These are phyloP conservation scores for Dendroctonus valens DNA, from an alignment of 1,140 invertebrate genomes.

Conservation along the genomic window DNA sequence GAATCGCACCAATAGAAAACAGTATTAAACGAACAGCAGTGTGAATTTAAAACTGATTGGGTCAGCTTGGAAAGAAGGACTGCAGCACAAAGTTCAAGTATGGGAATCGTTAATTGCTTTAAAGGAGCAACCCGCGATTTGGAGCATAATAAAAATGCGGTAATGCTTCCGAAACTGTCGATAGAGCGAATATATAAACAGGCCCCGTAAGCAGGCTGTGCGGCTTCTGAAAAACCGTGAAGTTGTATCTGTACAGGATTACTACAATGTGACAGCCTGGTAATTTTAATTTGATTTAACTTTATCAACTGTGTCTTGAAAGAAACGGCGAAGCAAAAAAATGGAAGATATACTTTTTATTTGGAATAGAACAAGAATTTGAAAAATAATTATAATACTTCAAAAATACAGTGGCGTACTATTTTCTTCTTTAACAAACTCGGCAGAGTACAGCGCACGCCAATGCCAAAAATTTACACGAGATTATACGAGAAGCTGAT, in stretches of 20 bases:
- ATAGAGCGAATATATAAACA: conserved; percentile 26
- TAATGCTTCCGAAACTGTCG: conserved; percentile 28
- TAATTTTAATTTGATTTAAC: conserved; percentile 15
- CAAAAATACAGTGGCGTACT: too few species aligned
- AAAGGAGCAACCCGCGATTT: conserved; percentile 40
- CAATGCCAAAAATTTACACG: too few species aligned
- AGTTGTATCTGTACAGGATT: conserved; percentile 16
- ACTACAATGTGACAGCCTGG: conserved; percentile 3
- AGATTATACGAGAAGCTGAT: too few species aligned
- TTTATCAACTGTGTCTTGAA: too few species aligned
- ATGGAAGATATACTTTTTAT: too few species aligned
- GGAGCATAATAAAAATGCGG: conserved; percentile 27
- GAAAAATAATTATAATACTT: too few species aligned
- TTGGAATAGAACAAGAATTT: too few species aligned
- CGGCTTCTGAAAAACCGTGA: conserved; percentile 31
- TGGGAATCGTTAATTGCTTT: conserved; percentile 35
- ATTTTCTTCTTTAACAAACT: too few species aligned
- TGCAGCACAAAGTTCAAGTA: conserved; percentile 43
- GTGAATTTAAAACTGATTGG: conserved; percentile 30
- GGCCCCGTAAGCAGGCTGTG: conserved; percentile 21
- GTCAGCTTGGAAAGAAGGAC: conserved; percentile 40
- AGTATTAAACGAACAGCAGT: conserved; percentile 46
- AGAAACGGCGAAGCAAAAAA: too few species aligned
- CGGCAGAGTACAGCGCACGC: too few species aligned
- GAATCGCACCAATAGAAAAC: conserved; percentile 49